Conservation (phyloP, 2,113 vertebrate species). For the Passer domesticus region DNA sequence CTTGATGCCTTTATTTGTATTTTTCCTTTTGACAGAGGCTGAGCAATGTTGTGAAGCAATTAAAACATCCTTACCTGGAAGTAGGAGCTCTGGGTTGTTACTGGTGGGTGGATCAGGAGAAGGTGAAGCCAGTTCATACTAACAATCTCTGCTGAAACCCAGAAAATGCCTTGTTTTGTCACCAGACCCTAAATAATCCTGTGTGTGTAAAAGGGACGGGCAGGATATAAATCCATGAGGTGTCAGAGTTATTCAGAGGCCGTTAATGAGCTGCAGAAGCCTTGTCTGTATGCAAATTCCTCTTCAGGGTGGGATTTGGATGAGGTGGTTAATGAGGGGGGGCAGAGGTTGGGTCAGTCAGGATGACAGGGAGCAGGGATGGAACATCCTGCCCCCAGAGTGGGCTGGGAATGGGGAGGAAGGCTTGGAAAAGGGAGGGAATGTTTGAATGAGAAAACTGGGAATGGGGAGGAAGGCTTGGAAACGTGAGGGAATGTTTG, state of each 20-base stretch:
- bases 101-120: neutral
- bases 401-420: neutral
- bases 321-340: neutral
- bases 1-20: neutral
- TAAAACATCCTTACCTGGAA: neutral
- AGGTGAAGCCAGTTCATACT: neutral
- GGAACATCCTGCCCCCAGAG: neutral
- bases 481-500: neutral
- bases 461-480: neutral
- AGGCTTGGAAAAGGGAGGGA: neutral
- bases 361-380: neutral
- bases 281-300: neutral
- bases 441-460: neutral
- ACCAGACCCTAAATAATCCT: neutral
- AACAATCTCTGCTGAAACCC: neutral
- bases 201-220: neutral
- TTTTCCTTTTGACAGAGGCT: neutral
- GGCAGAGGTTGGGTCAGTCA: neutral
- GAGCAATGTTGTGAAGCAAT: neutral
- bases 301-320: neutral
- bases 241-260: neutral
- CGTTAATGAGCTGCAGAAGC: conserved; percentile 26
- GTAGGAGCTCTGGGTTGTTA: neutral
- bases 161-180: neutral
- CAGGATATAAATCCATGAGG: neutral